phyloP scores from a whole-genome alignment of 2,797 vertebrate genomes.

The Gallinago nigripennis region DNA sequence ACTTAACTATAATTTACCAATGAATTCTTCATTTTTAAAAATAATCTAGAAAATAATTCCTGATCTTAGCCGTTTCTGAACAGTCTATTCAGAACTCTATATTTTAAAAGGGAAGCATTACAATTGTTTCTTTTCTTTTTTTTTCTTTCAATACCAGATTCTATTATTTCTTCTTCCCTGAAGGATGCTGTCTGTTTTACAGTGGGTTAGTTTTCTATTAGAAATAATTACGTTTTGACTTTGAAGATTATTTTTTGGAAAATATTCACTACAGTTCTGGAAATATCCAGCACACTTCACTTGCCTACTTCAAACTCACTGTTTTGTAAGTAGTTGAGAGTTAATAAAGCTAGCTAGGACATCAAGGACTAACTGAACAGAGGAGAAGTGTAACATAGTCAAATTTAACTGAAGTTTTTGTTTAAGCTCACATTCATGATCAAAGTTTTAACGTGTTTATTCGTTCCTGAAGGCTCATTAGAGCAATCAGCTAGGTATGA shows the following conservation, averaged over 20 bases:
- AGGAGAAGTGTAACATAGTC: neutral
- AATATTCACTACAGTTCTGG: neutral
- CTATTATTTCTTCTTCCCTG: neutral
- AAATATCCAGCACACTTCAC: neutral
- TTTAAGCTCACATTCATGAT: neutral
- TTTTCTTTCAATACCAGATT: neutral
- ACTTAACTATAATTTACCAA: neutral
- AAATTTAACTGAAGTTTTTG: neutral
- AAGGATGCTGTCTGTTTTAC: neutral
- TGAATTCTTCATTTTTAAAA: neutral
- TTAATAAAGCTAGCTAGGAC: neutral
- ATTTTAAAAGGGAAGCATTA: neutral
- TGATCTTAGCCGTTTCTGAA: neutral
- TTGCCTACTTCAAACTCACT: neutral
- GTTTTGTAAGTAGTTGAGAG: neutral
- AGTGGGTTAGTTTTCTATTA: neutral
- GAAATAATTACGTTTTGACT: neutral
- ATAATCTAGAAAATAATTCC: neutral
- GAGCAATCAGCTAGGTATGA: neutral
- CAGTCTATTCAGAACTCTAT: neutral
- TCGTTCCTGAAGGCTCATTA: neutral
- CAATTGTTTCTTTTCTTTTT: neutral
- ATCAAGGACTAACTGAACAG: neutral
- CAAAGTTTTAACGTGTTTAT: neutral
- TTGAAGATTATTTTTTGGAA: neutral